Evolutionary conservation across 1,140 invertebrate genomes (phyloP).

Genomic region (Heliconius congener): DNA sequence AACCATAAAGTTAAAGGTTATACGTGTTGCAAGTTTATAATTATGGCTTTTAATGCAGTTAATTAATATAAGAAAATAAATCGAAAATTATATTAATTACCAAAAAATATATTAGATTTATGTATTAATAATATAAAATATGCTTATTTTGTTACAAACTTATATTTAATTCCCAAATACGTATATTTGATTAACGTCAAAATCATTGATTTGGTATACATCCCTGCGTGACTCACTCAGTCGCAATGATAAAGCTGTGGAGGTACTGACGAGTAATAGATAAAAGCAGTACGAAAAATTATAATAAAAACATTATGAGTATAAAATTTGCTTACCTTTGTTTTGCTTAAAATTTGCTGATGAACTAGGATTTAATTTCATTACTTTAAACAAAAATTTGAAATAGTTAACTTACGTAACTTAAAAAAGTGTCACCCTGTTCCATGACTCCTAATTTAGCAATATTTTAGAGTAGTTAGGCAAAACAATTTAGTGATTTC

Average conservation of each 20-base stretch:
- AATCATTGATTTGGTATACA: neutral
- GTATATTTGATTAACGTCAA: constrained; percentile 3
- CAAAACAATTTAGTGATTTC: too few species aligned
- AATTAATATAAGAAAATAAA: too few species aligned
- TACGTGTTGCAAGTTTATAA: neutral
- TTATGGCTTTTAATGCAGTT: neutral
- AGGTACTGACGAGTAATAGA: constrained; percentile 22
- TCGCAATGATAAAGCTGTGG: constrained; percentile 22
- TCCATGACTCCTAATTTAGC: too few species aligned
- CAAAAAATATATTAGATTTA: too few species aligned
- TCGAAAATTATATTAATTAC: too few species aligned
- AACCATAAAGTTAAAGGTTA: neutral
- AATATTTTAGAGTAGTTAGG: too few species aligned
- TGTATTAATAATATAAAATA: neutral
- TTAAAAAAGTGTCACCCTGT: too few species aligned
- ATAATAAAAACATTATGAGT: neutral
- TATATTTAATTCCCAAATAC: constrained; percentile 7
- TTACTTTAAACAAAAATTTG: too few species aligned
- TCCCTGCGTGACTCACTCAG: constrained; percentile 18
- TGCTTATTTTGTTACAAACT: neutral
- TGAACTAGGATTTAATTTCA: too few species aligned
- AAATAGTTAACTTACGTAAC: too few species aligned
- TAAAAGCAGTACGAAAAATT: constrained; percentile 22
- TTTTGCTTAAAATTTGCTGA: too few species aligned
- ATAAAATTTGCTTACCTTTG: neutral